Base-by-base conservation (phyloP, 2,888 invertebrate species). In the Macropis europaea region DNA sequence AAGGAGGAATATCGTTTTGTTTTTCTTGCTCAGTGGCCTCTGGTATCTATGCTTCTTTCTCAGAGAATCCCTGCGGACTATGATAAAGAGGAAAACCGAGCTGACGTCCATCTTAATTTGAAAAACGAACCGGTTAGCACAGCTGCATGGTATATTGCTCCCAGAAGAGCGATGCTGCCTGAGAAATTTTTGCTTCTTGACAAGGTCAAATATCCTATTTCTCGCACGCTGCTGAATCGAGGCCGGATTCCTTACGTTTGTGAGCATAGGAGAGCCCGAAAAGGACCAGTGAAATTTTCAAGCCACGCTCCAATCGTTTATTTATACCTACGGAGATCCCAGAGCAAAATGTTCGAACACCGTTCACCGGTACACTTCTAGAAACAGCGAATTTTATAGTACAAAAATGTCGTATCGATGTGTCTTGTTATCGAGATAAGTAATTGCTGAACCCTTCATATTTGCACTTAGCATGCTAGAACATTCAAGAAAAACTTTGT, bases 71-170 rank as follows among this genome's bases (percentile, higher is more conserved):
- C 53, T 9, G 11, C 15, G 40, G 62, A 19, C n/a, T 36, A 19
- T 57, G 61, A 69, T 72, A 42, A 53, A 72, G 40, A n/a, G 28
- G 15, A n/a, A 40, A 26, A 38, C 9, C 11, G 42, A 9, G 4
- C 26, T 26, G 24, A 36, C 47, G 50, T 62, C 32, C 47, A 17
- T 22, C 26, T 43, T 43, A 30, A 50, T 64, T 52, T 52, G 45
- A 45, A 54, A 28, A 64, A 56, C 26, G 54, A 47, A 67, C 19
- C 66, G 52, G 62, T 68, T 60, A 48, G 24, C 24, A 36, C 30
- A 40, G 34, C 30, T 53, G 48, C 47, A 53, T 70, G 34, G 17
- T 36, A 30, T 53, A 68, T 54, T 43, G 42, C 42, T 68, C 60
- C 70, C 54, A 13, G 42, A 60, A 43, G 59, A 24, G 22, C 42